These are phyloP conservation scores for Chinchilla lanigera DNA, from an alignment of 2,113 vertebrate species.

Conservation along the genomic window DNA sequence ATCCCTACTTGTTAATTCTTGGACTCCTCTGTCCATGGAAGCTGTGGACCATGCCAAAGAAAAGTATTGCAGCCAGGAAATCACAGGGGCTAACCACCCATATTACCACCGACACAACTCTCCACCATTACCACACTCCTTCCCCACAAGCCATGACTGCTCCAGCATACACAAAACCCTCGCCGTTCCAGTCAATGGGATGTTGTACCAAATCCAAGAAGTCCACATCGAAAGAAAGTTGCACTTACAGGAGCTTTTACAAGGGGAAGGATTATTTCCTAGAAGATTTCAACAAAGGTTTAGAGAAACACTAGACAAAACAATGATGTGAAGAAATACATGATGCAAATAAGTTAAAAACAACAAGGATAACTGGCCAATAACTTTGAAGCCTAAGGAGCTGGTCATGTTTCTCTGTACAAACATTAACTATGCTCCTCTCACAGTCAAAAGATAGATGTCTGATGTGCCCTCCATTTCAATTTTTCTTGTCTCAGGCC, in stretches of 20 bases:
- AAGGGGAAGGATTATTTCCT: background rate
- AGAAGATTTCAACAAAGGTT: background rate
- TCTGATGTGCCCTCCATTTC: background rate
- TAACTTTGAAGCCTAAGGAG: background rate
- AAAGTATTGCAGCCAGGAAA: background rate
- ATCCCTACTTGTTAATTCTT: background rate
- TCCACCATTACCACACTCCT: background rate
- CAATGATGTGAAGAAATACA: background rate
- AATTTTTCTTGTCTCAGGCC: background rate
- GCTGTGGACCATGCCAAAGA: background rate
- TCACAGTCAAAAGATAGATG: background rate
- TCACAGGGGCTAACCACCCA: background rate
- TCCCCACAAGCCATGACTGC: background rate
- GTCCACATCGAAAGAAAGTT: background rate
- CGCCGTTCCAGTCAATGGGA: background rate
- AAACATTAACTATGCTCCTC: background rate
- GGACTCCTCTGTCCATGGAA: background rate
- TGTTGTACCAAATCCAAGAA: background rate
- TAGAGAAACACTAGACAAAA: background rate
- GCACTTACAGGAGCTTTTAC: background rate
- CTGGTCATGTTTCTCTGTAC: background rate
- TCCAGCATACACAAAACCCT: background rate
- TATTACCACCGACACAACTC: background rate
- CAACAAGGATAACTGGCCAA: background rate
- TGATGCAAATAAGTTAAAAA: background rate